These are phyloP conservation scores for Corythornis madagascariensis DNA, from an alignment of 2,113 vertebrate species.

Conservation along the genomic window DNA sequence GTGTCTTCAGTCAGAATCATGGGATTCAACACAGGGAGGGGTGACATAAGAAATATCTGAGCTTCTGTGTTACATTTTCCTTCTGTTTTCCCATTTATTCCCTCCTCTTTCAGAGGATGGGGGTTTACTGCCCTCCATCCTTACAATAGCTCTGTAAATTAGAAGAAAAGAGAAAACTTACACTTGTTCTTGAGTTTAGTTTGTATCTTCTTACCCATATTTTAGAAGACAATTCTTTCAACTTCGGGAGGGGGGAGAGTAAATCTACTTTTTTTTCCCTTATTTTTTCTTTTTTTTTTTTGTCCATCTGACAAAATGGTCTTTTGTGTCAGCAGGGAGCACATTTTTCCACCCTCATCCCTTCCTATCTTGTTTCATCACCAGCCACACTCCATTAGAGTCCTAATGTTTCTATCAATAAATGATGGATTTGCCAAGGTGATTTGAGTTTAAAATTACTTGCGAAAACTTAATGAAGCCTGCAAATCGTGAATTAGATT, in stretches of 20 bases:
- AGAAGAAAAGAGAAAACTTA: background rate
- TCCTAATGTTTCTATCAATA: conserved; percentile 68
- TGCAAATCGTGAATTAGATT: conserved; percentile 56
- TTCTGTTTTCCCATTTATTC: background rate
- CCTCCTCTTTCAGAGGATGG: background rate
- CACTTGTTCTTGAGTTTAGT: background rate
- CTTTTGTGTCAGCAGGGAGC: background rate
- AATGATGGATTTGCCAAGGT: conserved; percentile 63
- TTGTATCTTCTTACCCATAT: background rate
- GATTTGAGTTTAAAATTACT: conserved; percentile 70
- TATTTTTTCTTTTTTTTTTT: background rate
- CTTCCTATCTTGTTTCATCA: conserved; percentile 49
- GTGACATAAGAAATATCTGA: background rate
- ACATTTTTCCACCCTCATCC: background rate
- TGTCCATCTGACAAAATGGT: accelerated
- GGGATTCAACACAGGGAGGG: background rate
- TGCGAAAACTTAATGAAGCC: conserved; percentile 58
- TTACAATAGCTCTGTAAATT: background rate
- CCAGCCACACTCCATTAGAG: conserved; percentile 34
- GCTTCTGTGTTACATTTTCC: background rate
- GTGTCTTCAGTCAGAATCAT: background rate
- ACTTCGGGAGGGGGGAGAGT: background rate
- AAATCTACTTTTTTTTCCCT: background rate
- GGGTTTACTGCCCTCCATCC: background rate
- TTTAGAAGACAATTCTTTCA: background rate